Evolutionary conservation across 2,113 vertebrate genomes (phyloP), one percentile per base, ranked within the genome.

Genomic region (Heterocephalus glaber): DNA sequence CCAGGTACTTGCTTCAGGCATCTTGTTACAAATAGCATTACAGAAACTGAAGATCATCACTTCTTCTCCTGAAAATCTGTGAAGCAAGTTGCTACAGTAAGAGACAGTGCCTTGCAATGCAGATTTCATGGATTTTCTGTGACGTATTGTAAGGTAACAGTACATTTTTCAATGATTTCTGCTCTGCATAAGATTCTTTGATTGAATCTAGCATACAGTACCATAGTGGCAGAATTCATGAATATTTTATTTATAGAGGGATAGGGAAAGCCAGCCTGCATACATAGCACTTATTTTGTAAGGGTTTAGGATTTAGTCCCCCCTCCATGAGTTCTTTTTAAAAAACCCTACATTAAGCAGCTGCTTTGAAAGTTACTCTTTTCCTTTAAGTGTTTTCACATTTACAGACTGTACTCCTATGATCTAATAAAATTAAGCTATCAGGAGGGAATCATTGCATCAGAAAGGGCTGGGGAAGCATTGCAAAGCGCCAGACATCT

Each of bases 401-500:
- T 97, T 98, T 97, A 44, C 66, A 97, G 94, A 89, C 19, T 80
- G 22, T 77, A 35, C 52, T 98, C 12, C 82, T 86, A 87, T 96
- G 94, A 93, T n/a, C 30, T 95, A 96, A 92, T 94, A 98, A 96
- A 98, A 96, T 96, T 96, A 97, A 98, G 90, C 93, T 97, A 95
- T 97, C 86, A 97, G 58, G 74, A 94, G 96, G 68, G 97, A 98
- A 97, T 94, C 58, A 20, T 96, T 19, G 0, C 47, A 49, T 95
- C 94, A 76, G 72, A 97, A 95, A 66, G 70, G 84, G 80, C 28
- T 70, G 14, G 20, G 65, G 68, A 94, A 97, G 89, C 82, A 82
- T n/a, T 96, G 76, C 85, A 93, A 97, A 94, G 86, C 79, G 49
- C n/a, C 33, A 97, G 60, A 86, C 47, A 80, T 60, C 77, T 58